These are phyloP conservation scores for Acanthosepion lycidas DNA, from an alignment of 2,888 invertebrate genomes.

Conservation along the genomic window DNA sequence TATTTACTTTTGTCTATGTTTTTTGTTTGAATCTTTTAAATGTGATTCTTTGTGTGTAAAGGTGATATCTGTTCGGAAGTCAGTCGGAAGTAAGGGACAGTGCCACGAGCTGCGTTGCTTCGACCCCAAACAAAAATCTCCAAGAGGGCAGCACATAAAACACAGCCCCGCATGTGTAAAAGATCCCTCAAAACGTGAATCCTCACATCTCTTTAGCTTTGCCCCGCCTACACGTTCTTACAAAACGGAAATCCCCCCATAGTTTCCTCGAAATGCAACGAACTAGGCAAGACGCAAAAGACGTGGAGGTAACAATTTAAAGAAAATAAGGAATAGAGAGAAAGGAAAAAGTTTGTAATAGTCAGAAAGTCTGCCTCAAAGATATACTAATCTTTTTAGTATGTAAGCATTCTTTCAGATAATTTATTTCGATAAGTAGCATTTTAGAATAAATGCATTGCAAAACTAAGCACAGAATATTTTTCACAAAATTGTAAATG, in stretches of 20 bases:
- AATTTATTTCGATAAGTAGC: no score
- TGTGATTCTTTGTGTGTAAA: not conserved
- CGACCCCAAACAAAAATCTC: not conserved
- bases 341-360: not conserved
- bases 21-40: conserved; percentile 15
- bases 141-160: not conserved
- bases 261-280: not conserved
- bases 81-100: conserved; percentile 14
- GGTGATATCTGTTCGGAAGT: not conserved
- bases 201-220: not conserved
- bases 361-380: not conserved
- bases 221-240: not conserved
- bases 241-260: not conserved
- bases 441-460: no score
- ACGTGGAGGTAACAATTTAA: not conserved
- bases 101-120: not conserved
- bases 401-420: not conserved
- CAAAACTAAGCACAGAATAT: no score
- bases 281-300: not conserved
- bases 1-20: not conserved
- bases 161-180: conserved; percentile 8
- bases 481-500: no score
- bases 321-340: not conserved
- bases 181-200: not conserved
- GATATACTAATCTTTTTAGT: not conserved